A percentile compares a stretch with the other conserved stretches of the same genome.
Evolutionary conservation across 2,113 vertebrate genomes (phyloP).

Genomic region (Pseudopipra pipra): DNA sequence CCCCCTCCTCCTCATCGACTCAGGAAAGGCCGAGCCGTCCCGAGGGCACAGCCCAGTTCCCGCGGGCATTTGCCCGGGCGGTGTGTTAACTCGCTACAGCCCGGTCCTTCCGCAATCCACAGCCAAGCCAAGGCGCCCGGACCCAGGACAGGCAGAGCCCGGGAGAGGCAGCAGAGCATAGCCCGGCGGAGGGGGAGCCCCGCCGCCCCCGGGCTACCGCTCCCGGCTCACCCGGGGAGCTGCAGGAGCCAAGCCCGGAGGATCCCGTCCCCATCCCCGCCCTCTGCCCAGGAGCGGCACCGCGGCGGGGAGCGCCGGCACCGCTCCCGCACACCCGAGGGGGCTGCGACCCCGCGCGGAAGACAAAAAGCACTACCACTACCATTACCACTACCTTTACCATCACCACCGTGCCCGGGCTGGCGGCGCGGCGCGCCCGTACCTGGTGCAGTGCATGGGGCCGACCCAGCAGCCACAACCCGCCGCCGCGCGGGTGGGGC

Average conservation of each 20-base stretch:
- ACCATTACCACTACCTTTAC: too few species aligned
- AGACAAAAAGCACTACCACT: too few species aligned
- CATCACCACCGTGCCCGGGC: not conserved
- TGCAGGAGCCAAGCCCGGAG: not conserved
- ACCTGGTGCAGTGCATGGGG: not conserved
- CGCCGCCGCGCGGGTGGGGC: accelerated
- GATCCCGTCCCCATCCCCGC: accelerated
- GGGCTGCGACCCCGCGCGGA: not conserved
- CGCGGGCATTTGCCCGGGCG: accelerated
- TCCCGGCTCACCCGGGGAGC: too few species aligned
- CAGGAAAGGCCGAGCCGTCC: not conserved
- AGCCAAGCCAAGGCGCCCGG: not conserved
- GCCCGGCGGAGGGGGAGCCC: not conserved
- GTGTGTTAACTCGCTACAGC: not conserved
- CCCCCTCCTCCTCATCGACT: accelerated
- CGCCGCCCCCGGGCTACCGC: not conserved
- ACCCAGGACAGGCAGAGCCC: not conserved
- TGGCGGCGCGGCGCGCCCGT: not conserved
- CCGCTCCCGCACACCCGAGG: not conserved
- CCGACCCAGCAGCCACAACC: accelerated
- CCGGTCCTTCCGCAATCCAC: not conserved
- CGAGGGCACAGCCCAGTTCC: not conserved
- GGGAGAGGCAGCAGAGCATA: not conserved
- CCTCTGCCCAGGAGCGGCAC: not conserved
- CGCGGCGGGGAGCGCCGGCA: not conserved